These are phyloP conservation scores for Andrena fulva DNA, from an alignment of 2,888 invertebrate species.

Conservation along the genomic window DNA sequence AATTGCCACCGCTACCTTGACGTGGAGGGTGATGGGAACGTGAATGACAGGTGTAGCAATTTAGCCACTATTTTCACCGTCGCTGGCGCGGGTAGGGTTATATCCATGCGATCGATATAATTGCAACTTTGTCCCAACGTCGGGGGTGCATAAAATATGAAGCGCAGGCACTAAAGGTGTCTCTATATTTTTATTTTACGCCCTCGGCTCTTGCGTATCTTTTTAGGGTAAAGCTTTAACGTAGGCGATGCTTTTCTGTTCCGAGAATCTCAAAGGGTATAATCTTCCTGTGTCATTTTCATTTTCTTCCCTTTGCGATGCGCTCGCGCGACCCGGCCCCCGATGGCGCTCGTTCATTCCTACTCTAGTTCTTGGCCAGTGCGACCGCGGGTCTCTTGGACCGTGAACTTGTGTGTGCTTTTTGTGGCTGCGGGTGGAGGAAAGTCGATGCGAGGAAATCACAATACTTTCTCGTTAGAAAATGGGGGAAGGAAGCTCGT, in stretches of 20 bases:
- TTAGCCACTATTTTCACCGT: background rate
- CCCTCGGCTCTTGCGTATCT: no score
- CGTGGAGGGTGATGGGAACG: background rate
- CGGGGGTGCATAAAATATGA: constrained; percentile 2
- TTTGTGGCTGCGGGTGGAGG: background rate
- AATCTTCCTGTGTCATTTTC: background rate
- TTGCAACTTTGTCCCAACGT: background rate
- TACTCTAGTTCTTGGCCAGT: background rate
- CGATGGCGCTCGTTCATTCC: background rate
- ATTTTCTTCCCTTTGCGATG: background rate
- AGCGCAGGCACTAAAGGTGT: background rate
- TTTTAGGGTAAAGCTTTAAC: background rate
- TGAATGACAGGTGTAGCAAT: constrained; percentile 12
- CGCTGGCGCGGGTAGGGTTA: background rate
- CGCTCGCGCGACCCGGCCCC: background rate
- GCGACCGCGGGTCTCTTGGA: background rate
- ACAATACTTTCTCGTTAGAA: no score
- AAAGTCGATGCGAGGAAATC: background rate
- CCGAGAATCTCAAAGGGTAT: background rate
- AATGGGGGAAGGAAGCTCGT: no score
- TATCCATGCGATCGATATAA: constrained; percentile 6
- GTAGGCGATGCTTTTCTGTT: background rate
- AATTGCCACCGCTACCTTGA: background rate
- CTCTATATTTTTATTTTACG: background rate
- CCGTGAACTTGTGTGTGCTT: background rate